A percentile compares a stretch with the other conserved stretches of the same genome.
Evolutionary conservation across 1,140 invertebrate genomes (phyloP).

Genomic region (Frieseomelitta varia): DNA sequence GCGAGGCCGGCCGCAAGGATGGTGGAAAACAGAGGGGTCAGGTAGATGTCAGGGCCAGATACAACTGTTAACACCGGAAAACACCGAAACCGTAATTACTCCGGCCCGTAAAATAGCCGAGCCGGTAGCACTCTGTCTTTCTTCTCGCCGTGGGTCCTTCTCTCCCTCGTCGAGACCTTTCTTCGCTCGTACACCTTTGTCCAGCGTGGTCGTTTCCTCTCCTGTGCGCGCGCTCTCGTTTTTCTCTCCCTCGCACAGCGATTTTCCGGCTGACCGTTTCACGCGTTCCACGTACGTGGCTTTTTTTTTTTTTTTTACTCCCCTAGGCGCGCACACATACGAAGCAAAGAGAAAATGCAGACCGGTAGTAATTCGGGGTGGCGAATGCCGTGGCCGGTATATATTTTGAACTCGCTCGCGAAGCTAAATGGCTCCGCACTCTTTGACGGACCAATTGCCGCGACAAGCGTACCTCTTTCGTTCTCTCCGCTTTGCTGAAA

Average conservation of each 20-base stretch:
- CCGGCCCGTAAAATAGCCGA: slow-evolving; percentile 62
- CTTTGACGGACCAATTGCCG: not conserved
- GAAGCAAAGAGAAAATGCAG: not conserved
- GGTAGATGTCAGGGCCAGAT: slow-evolving; percentile 73
- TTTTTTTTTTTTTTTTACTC: slow-evolving; percentile 2
- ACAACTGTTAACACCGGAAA: slow-evolving; percentile 62
- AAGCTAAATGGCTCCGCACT: slow-evolving; percentile 23
- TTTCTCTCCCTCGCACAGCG: not conserved
- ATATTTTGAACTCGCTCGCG: not conserved
- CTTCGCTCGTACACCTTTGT: not conserved
- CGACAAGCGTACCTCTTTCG: slow-evolving; percentile 9
- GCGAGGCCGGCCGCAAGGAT: slow-evolving; percentile 5
- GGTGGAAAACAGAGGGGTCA: slow-evolving; percentile 2
- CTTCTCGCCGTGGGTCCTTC: not conserved
- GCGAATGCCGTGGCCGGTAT: not conserved
- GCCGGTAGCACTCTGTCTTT: slow-evolving; percentile 18
- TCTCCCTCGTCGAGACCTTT: not conserved
- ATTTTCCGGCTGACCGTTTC: slow-evolving; percentile 22
- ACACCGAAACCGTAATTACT: slow-evolving; percentile 75
- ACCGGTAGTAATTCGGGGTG: slow-evolving; percentile 28
- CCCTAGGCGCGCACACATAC: too few relatives aligned
- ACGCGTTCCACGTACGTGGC: not conserved
- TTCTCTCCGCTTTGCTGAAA: not conserved
- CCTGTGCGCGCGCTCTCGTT: too few relatives aligned
- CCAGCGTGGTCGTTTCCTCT: not conserved